Conservation (phyloP, 2,797 vertebrate species). For the Echiichthys vipera region DNA sequence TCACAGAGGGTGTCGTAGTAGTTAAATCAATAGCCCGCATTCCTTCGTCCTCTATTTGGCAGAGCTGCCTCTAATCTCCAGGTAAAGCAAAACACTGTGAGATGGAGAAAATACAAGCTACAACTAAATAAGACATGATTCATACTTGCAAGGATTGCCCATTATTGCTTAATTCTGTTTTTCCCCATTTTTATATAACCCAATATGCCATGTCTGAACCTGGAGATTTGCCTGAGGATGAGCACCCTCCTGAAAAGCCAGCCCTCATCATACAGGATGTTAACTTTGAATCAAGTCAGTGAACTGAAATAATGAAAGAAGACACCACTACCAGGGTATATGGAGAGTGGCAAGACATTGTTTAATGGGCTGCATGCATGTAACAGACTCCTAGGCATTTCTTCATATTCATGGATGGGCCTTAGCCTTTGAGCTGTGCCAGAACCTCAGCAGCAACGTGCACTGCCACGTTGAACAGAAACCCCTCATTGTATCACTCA, state of each 20-base stretch:
- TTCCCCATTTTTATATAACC: neutral
- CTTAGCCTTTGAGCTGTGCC: constrained; percentile 3
- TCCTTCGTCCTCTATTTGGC: constrained; percentile 12
- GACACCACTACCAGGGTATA: neutral
- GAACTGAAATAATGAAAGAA: constrained; percentile 7
- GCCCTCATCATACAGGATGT: constrained; percentile 1
- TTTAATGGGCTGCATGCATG: neutral
- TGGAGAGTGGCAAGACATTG: neutral
- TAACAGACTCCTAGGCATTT: constrained; percentile 7
- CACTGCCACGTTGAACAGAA: constrained; percentile 13
- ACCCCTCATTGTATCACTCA: constrained; percentile 9
- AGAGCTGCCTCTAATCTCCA: constrained; percentile 1
- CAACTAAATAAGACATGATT: neutral
- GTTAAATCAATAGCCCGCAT: constrained; percentile 12
- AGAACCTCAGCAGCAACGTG: neutral
- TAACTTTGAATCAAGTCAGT: neutral
- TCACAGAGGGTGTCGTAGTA: neutral
- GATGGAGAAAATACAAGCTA: neutral
- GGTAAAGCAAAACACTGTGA: constrained; percentile 1
- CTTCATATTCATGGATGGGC: constrained; percentile 7
- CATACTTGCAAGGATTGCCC: neutral
- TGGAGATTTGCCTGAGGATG: constrained; percentile 15
- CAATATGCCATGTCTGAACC: neutral
- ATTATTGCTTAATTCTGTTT: neutral
- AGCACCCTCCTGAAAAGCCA: neutral